Base-by-base conservation (phyloP, 2,797 vertebrate genomes). In the Sylvilagus floridanus region DNA sequence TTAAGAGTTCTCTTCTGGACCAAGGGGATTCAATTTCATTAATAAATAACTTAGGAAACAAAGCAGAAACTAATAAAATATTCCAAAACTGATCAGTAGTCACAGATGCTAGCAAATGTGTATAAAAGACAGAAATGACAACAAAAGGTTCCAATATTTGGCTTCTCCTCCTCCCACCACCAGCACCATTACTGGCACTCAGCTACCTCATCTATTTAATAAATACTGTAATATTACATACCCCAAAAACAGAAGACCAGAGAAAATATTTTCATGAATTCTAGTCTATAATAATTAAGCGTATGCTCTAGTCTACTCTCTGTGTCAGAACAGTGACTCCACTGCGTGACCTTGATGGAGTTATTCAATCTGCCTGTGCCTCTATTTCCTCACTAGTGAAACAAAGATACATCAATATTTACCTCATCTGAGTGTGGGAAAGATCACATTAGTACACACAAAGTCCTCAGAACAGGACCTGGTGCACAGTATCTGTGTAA, bases 101-200 rank as follows among this genome's bases (percentile, higher is more conserved):
- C 77, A 84, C 32, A 7, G 78, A 32, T 7, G 28, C 47, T 13
- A 28, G 9, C 11, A 47, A 0, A 47, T 0, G 3, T 19, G 11
- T 5, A 12, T 4, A 26, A 54, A 22, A 78, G 17, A 52, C 2
- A 3, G 7, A n/a, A 17, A 4, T 1, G 4, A 24, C 17, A 84
- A 54, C 13, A 14, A 1, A n/a, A 5, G 8, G 7, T 32, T 22
- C 30, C 0, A 14, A 37, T 52, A 10, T 6, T 1, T 42, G 12
- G 52, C 32, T 22, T 2, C 60, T 14, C 32, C 1, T 42, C 71
- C 22, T 10, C 7, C 54, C 26, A 12, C 2, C 30, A 57, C 8
- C 1, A 35, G 35, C 35, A 28, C 65, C 4, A 47, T 11, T n/a
- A 28, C 60, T 63, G 16, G 16, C 69, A 72, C 42, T 47, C 60